A percentile compares a stretch with the other conserved stretches of the same genome.
These are phyloP conservation scores for Drosophila quinaria DNA, from an alignment of 2,888 invertebrate genomes.

Conservation along the genomic window DNA sequence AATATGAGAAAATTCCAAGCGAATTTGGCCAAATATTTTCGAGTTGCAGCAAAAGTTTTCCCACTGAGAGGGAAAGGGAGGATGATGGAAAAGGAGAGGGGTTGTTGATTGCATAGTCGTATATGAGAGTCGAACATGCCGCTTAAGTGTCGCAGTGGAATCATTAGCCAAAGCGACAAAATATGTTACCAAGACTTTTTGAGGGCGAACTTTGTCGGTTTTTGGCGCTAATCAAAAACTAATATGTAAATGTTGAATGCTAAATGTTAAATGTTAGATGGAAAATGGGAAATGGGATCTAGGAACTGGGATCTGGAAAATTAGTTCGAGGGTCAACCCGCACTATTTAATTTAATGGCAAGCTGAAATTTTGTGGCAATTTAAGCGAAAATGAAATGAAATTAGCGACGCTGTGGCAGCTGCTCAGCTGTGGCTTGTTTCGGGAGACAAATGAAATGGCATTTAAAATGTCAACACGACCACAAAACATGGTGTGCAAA, in stretches of 20 bases:
- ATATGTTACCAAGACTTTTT: slow-evolving; percentile 47
- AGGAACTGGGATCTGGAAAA: background rate
- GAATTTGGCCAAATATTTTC: slow-evolving; percentile 67
- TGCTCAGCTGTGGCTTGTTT: slow-evolving; percentile 25
- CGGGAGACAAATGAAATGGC: slow-evolving; percentile 74
- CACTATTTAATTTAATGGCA: slow-evolving; percentile 58
- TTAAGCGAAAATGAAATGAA: slow-evolving; percentile 72
- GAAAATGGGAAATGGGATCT: slow-evolving; percentile 15
- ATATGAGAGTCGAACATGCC: slow-evolving; percentile 6
- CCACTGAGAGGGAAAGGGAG: background rate
- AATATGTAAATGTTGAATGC: slow-evolving; percentile 40
- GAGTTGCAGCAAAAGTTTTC: slow-evolving; percentile 63
- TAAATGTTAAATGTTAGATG: slow-evolving; percentile 20
- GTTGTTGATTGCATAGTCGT: slow-evolving; percentile 23
- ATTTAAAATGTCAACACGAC: slow-evolving; percentile 81
- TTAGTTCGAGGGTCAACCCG: slow-evolving; percentile 36
- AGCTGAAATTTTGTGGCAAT: slow-evolving; percentile 61
- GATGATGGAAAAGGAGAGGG: background rate
- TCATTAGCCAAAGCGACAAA: slow-evolving; percentile 50
- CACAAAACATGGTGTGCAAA: slow-evolving; percentile 79
- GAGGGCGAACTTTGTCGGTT: slow-evolving; percentile 35
- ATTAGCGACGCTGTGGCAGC: slow-evolving; percentile 65
- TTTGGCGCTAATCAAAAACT: slow-evolving; percentile 45
- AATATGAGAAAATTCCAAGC: slow-evolving; percentile 46
- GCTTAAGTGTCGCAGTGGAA: slow-evolving; percentile 50